These are phyloP conservation scores for Ophthalmolycus amberensis DNA, from an alignment of 2,113 vertebrate genomes.

Conservation along the genomic window DNA sequence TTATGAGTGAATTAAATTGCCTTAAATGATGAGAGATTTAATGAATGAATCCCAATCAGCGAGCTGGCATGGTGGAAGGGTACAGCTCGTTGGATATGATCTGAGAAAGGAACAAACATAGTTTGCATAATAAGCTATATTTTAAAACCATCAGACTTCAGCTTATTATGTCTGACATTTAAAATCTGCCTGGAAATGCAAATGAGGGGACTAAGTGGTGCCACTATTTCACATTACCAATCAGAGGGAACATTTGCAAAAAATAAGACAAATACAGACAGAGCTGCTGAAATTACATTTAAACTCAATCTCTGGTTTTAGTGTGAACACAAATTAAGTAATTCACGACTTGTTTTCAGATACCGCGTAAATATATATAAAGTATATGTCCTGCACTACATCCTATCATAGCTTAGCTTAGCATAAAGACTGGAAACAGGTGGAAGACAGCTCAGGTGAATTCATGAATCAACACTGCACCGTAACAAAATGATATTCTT, in stretches of 20 bases:
- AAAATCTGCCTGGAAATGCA: slow-evolving; percentile 70
- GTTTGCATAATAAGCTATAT: slow-evolving; percentile 69
- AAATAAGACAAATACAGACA: slow-evolving; percentile 36
- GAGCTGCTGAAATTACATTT: slow-evolving; percentile 24
- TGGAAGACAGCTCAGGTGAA: background rate
- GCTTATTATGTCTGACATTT: slow-evolving; percentile 79
- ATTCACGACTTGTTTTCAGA: background rate
- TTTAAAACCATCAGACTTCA: slow-evolving; percentile 58
- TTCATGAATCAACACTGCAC: too few relatives aligned
- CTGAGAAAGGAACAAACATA: slow-evolving; percentile 51
- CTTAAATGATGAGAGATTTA: slow-evolving; percentile 44
- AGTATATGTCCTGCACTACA: background rate
- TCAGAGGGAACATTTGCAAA: slow-evolving; percentile 41
- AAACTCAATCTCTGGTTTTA: slow-evolving; percentile 2
- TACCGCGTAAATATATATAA: background rate
- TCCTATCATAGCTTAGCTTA: background rate
- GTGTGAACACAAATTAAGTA: background rate
- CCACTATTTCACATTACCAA: slow-evolving; percentile 49
- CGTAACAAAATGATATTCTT: background rate
- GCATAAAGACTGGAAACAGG: background rate
- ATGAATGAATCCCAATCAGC: slow-evolving; percentile 48
- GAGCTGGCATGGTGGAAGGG: slow-evolving; percentile 17
- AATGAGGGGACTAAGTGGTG: slow-evolving; percentile 67
- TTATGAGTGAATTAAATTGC: slow-evolving; percentile 38
- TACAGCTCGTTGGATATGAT: slow-evolving; percentile 40